A percentile compares a stretch with the other conserved stretches of the same genome.
Evolutionary conservation across 2,113 vertebrate genomes (phyloP).

Genomic region (Varanus komodoensis): DNA sequence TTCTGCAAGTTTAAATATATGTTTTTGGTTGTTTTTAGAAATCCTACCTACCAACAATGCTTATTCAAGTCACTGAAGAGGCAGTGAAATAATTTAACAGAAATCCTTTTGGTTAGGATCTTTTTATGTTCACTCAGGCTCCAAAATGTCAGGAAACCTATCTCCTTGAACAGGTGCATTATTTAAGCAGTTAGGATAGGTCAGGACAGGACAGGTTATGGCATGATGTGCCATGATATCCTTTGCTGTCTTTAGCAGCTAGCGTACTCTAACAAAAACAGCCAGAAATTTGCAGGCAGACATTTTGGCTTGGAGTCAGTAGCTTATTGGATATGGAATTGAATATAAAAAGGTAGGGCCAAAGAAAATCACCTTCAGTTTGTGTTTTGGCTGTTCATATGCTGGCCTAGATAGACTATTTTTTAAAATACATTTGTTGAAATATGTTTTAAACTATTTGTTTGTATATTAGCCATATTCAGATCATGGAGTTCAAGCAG

Average conservation of each 20-base stretch:
- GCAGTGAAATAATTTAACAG: neutral
- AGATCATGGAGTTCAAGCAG: slow-evolving; percentile 77
- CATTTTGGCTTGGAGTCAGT: neutral
- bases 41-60: neutral
- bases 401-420: neutral
- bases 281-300: neutral
- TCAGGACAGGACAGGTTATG: too few species aligned
- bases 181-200: too few species aligned
- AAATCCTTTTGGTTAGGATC: too few species aligned
- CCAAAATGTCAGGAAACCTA: too few species aligned
- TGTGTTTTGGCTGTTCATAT: neutral
- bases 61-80: neutral
- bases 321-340: neutral
- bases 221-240: too few species aligned
- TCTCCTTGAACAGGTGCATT: too few species aligned
- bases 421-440: neutral
- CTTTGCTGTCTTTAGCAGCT: too few species aligned
- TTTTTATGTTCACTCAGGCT: too few species aligned
- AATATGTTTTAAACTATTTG: slow-evolving; percentile 6
- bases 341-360: neutral
- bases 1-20: neutral
- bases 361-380: neutral
- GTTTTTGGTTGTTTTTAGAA: neutral
- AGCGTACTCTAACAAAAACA: neutral
- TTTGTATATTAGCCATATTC: slow-evolving; percentile 72